phyloP scores from a whole-genome alignment of 2,113 vertebrate species.

The Eurypyga helias region DNA sequence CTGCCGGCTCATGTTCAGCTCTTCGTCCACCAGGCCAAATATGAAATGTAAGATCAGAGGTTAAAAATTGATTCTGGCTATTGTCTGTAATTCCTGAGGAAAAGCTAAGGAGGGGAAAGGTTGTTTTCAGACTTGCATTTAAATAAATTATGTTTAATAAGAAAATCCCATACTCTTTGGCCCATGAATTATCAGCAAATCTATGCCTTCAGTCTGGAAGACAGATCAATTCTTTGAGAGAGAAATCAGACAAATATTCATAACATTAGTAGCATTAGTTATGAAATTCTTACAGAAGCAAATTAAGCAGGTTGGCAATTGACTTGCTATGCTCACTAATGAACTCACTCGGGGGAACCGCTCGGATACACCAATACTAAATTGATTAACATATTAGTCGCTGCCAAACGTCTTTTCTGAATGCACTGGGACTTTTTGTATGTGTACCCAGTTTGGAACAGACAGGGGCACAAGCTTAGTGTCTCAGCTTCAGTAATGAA shows the following conservation, averaged over 20 bases:
- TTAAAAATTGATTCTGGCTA: not conserved
- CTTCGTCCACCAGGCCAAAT: too few species aligned
- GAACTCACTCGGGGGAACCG: not conserved
- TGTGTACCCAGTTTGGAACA: not conserved
- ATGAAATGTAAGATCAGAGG: not conserved
- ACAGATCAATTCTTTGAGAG: not conserved
- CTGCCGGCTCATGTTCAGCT: too few species aligned
- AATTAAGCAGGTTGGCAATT: conserved; percentile 20
- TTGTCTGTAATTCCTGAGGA: not conserved
- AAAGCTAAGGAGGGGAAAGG: not conserved
- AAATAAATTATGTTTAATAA: not conserved
- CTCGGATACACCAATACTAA: not conserved
- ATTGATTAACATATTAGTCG: conserved; percentile 20
- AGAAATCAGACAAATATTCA: not conserved
- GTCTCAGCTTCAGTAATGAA: not conserved
- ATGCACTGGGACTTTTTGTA: not conserved
- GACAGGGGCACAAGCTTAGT: fast-evolving
- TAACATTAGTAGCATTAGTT: not conserved
- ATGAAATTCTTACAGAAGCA: conserved; percentile 29
- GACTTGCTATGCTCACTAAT: not conserved
- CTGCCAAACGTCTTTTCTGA: conserved; percentile 25
- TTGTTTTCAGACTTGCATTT: not conserved
- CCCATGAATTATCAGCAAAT: not conserved
- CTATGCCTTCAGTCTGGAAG: not conserved
- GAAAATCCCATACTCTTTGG: not conserved